Base-by-base conservation (phyloP, 2,888 invertebrate genomes). In the Nipponacmea schrenckii region DNA sequence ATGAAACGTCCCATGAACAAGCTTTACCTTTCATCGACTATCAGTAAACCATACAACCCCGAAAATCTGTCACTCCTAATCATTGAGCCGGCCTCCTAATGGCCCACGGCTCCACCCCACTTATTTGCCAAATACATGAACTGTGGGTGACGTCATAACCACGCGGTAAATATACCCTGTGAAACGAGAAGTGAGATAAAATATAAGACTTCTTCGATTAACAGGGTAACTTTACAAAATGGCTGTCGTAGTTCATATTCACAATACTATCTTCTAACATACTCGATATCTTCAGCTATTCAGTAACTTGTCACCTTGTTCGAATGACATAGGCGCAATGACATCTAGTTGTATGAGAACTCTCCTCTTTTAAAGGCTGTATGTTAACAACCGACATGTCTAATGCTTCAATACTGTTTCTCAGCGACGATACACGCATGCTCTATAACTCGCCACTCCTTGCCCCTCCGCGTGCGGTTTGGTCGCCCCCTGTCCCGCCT, bases 161-260 rank as follows among this genome's bases (percentile, higher is more conserved):
- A 77, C 74, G 70, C 77, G 77, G 80, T 80, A 79, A 84, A 83
- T 81, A 83, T 83, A 84, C 84, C 84, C 84, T 84, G 84, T 83
- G 83, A 84, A 84, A 84, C 84, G 84, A 84, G 84, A 84, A 84
- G 81, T 81, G 45, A 39, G 48, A 15, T 39, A 46, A 68, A 72
- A 31, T 64, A 24, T 67, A 62, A 75, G 71, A 84, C 84, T 84
- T 84, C 84, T 84, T 83, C 81, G 83, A 82, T 83, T 83, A 76
- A 84, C 84, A 84, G 84, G 84, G 84, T 84, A 84, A 84, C 83
- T 64, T 75, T 77, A 82, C 82, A 68, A 68, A 71, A 70, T 64
- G 65, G 70, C 64, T 67, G 62, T 56, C 7, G 39, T 10, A 39
- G 39, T 39, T 39, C 65, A 65, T 26, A 46, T 44, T 46, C 65